phyloP scores from a whole-genome alignment of 1,140 invertebrate genomes.

The Orchestia grillus region DNA sequence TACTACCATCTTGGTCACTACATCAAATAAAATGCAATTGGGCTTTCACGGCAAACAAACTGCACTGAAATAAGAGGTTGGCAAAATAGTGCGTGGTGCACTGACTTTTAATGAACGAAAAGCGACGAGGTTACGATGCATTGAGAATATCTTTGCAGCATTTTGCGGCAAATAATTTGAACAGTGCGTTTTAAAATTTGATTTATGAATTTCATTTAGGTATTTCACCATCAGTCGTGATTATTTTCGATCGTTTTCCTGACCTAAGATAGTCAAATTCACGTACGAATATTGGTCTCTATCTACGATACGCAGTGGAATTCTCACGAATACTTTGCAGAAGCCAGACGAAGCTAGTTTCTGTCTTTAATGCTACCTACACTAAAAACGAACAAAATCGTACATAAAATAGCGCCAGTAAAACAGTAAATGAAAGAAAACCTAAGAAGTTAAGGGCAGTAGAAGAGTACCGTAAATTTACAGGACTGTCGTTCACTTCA shows the following conservation, averaged over 20 bases:
- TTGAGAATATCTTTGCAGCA: not conserved
- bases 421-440: not conserved
- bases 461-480: not conserved
- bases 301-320: not conserved
- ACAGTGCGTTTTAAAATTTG: not conserved
- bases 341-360: not conserved
- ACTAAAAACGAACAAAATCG: not conserved
- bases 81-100: not conserved
- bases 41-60: not conserved
- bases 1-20: not conserved
- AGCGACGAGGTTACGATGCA: not conserved
- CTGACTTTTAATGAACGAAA: not conserved
- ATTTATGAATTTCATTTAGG: not conserved
- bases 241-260: not conserved
- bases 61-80: not conserved
- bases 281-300: no score
- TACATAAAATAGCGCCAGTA: not conserved
- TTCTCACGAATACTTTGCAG: not conserved
- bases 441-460: not conserved
- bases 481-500: not conserved
- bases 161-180: not conserved
- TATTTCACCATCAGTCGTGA: not conserved
- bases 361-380: not conserved
- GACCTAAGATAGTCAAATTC: no score
- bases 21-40: not conserved